Percentiles rank a stretch among this genome's conserved stretches.
phyloP scores from a whole-genome alignment of 1,140 invertebrate genomes.

The Planococcus citri region DNA sequence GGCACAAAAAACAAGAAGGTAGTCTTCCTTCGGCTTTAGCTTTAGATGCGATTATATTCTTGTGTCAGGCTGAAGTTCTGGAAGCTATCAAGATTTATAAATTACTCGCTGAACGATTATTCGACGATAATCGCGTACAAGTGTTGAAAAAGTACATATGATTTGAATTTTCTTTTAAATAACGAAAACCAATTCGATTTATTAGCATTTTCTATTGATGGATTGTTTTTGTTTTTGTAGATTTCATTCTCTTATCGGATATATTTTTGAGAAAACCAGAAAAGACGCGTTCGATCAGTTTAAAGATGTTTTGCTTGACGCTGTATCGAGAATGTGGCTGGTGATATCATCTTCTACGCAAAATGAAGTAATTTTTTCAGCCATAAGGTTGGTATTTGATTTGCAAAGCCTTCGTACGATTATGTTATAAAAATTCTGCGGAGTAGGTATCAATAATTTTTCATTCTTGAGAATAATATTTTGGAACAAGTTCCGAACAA shows the following conservation, averaged over 20 bases:
- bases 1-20: neutral
- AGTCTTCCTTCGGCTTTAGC: neutral
- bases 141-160: neutral
- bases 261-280: neutral
- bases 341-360: neutral
- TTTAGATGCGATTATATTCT: neutral
- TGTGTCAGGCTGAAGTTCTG: neutral
- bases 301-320: neutral
- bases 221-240: too few relatives aligned
- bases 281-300: neutral
- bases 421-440: too few relatives aligned
- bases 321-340: neutral
- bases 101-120: neutral
- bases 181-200: too few relatives aligned
- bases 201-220: too few relatives aligned
- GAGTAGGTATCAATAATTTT: too few relatives aligned
- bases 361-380: neutral
- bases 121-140: neutral
- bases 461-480: too few relatives aligned
- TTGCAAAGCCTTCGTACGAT: too few relatives aligned
- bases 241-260: neutral
- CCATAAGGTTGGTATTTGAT: neutral
- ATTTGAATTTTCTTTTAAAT: too few relatives aligned
- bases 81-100: neutral
- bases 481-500: too few relatives aligned